Evolutionary conservation across 2,113 vertebrate genomes (phyloP).

Genomic region (Bubo scandiacus): DNA sequence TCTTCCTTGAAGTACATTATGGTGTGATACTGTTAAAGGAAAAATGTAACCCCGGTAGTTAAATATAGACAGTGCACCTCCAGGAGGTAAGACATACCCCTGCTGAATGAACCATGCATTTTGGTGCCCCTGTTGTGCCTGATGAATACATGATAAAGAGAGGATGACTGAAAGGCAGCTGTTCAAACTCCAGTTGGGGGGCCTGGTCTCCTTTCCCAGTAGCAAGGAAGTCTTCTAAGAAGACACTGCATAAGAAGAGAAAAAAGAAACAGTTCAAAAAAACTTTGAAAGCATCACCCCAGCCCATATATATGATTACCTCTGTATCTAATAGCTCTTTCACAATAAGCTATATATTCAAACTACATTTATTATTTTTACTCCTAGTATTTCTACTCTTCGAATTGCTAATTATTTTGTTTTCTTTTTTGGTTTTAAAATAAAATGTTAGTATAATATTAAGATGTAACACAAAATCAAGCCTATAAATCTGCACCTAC

Average conservation of each 20-base stretch:
- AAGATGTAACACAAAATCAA: neutral
- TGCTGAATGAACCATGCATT: slow-evolving; percentile 97
- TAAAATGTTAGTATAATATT: neutral
- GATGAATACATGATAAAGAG: slow-evolving; percentile 97
- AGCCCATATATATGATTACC: neutral
- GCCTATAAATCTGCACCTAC: neutral
- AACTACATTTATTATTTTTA: neutral
- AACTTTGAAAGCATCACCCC: neutral
- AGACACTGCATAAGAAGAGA: slow-evolving; percentile 71
- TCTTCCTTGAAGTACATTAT: neutral
- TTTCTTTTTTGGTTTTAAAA: neutral
- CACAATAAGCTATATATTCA: neutral
- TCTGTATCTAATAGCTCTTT: neutral
- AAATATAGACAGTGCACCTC: neutral
- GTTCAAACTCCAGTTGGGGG: slow-evolving; percentile 96
- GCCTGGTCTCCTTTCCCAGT: slow-evolving; percentile 79
- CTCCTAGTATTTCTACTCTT: neutral
- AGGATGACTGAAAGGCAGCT: slow-evolving; percentile 93
- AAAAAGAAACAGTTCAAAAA: neutral
- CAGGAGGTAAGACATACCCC: slow-evolving; percentile 80
- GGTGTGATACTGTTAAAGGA: neutral
- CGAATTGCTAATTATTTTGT: neutral
- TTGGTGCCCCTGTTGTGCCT: slow-evolving; percentile 94
- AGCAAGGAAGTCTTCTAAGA: slow-evolving; percentile 90
- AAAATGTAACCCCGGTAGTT: neutral